These are phyloP conservation scores for Leontopithecus rosalia DNA, from an alignment of 2,797 vertebrate species.

Conservation along the genomic window DNA sequence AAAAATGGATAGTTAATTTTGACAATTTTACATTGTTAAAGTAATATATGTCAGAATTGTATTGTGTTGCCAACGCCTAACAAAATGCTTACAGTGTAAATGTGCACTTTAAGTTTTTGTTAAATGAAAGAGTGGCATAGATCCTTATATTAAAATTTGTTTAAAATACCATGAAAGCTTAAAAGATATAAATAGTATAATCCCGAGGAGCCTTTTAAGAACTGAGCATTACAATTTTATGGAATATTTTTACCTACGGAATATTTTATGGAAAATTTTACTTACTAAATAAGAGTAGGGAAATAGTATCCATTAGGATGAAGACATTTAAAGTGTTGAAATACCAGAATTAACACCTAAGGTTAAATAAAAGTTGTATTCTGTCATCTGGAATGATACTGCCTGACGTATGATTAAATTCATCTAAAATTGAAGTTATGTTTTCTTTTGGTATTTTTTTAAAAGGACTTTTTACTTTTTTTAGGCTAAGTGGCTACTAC, in stretches of 20 bases:
- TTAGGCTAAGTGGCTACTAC: conserved; percentile 9
- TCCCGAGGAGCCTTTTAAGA: not conserved
- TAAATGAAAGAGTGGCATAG: not conserved
- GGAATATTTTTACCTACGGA: conserved; percentile 19
- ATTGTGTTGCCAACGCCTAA: not conserved
- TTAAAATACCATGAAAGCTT: conserved; percentile 26
- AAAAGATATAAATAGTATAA: conserved; percentile 32
- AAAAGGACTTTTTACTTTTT: not conserved
- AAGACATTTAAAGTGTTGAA: conserved; percentile 24
- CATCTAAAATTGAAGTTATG: not conserved
- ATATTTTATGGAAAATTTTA: conserved; percentile 37
- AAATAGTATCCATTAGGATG: conserved; percentile 2
- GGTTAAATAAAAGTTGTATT: not conserved
- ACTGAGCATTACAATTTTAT: not conserved
- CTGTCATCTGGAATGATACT: not conserved
- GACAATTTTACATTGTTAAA: conserved; percentile 25
- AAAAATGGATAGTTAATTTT: conserved; percentile 10
- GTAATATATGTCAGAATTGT: not conserved
- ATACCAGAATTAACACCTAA: conserved; percentile 12
- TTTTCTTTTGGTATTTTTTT: conserved; percentile 26
- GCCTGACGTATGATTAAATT: not conserved
- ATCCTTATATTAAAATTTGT: conserved; percentile 32
- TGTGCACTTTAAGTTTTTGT: not conserved
- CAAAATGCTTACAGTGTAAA: not conserved
- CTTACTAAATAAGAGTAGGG: not conserved